phyloP scores from a whole-genome alignment of 1,140 invertebrate species.

The Saccostrea glomerata region DNA sequence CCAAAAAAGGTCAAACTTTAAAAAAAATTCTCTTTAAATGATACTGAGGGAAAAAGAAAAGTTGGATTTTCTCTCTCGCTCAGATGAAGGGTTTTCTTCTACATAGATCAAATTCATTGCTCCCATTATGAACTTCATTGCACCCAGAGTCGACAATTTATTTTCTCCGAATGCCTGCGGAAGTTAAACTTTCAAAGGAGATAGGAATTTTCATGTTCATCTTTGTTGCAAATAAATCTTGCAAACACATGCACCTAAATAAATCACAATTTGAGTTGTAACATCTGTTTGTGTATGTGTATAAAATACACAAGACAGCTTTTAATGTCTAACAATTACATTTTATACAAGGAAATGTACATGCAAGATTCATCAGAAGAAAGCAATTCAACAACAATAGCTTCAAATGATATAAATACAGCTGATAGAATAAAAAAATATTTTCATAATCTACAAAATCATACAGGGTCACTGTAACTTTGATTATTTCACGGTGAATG shows the following conservation, averaged over 20 bases:
- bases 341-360: not conserved
- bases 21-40: too few relatives aligned
- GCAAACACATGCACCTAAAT: not conserved
- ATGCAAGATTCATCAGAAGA: not conserved
- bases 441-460: not conserved
- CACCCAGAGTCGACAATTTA: not conserved
- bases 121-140: not conserved
- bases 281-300: not conserved
- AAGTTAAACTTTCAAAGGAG: slow-evolving; percentile 19
- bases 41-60: not conserved
- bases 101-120: slow-evolving; percentile 25
- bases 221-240: not conserved
- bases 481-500: not conserved
- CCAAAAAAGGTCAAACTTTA: too few relatives aligned
- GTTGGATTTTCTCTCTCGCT: not conserved
- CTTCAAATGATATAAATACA: not conserved
- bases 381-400: not conserved
- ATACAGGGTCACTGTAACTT: not conserved
- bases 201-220: slow-evolving; percentile 17
- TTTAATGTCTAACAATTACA: not conserved
- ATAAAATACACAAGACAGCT: not conserved
- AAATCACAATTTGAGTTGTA: not conserved
- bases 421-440: not conserved
- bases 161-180: not conserved
- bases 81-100: not conserved